Evolutionary conservation across 2,888 invertebrate species (phyloP), one percentile per base, ranked within the genome.

Genomic region (Lagria hirta): DNA sequence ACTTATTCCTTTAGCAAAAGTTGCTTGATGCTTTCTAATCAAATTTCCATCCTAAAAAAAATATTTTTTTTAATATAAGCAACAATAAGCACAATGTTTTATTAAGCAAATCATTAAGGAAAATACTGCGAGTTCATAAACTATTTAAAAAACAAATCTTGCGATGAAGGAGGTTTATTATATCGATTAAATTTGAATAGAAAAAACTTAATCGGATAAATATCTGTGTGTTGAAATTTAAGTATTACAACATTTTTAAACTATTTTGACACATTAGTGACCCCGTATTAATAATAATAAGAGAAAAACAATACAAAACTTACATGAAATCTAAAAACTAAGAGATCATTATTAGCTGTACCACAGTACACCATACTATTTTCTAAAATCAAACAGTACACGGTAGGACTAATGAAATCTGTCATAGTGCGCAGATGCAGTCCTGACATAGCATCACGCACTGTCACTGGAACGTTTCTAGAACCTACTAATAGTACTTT

Each of bases 301-400:
- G 11, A 14, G 6, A 27, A 4, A 13, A 15, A 17, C 2, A 7
- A 12, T 28, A 3, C 13, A n/a, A 17, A 48, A 79, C 82, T 79
- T 61, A 88, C 88, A 55, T 80, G 74, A 71, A 87, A 88, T 68
- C 85, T 83, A 64, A 82, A 84, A n/a, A 83, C 81, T 45, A 82
- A 78, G 64, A 88, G 82, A 57, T 82, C 80, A 49, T 82, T 80
- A 51, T 77, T 80, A 59, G 83, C 84, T 1, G 88, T 87, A 3
- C 88, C 88, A 58, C 86, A 88, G 66, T 82, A 88, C n/a, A 88
- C 76, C 47, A 81, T 76, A 37, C 80, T 82, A 20, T 81, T 77
- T 55, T 83, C 78, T 52, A 82, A 76, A n/a, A 85, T 70, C 38
- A 88, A 65, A 4, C 84, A 82, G 61, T 86, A 88, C 1, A 87